Percentiles rank a stretch among this genome's conserved stretches.
These are phyloP conservation scores for Mycetomoellerius zeteki DNA, from an alignment of 1,140 invertebrate genomes.

Conservation along the genomic window DNA sequence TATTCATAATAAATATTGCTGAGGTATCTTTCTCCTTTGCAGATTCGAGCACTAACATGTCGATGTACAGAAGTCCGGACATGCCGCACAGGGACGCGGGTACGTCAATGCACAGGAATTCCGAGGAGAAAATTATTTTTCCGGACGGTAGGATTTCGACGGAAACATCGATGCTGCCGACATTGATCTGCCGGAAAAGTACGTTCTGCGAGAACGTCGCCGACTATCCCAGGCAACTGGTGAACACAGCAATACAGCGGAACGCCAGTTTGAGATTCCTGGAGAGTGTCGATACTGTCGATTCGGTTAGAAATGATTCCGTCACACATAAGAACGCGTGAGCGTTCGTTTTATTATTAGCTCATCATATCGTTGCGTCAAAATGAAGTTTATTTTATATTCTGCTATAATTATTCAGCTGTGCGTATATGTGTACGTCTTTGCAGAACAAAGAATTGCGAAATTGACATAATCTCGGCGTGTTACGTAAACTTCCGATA, in stretches of 20 bases:
- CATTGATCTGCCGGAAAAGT: conserved; percentile 6
- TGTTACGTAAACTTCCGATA: background rate
- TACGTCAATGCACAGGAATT: background rate
- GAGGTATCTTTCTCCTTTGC: background rate
- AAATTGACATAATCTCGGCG: background rate
- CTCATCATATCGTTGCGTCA: background rate
- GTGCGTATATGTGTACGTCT: background rate
- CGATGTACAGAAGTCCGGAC: background rate
- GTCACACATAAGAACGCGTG: background rate
- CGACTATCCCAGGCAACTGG: conserved; percentile 50
- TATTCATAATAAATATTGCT: background rate
- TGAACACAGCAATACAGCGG: conserved; percentile 47
- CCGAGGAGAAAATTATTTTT: conserved; percentile 53
- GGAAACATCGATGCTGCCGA: accelerated
- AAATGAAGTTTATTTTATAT: background rate
- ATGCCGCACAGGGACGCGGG: background rate
- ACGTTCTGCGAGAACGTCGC: conserved; percentile 59
- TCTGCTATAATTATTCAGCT: background rate
- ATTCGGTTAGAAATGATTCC: conserved; percentile 37
- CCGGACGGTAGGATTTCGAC: conserved; percentile 24
- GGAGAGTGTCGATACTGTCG: conserved; percentile 36
- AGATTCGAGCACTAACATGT: background rate
- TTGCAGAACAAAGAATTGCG: background rate
- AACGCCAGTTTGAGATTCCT: conserved; percentile 63
- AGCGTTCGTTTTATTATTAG: background rate